Evolutionary conservation across 2,797 vertebrate genomes (phyloP), one percentile per base, ranked within the genome.

Genomic region (Mormyrus hasselquistii): DNA sequence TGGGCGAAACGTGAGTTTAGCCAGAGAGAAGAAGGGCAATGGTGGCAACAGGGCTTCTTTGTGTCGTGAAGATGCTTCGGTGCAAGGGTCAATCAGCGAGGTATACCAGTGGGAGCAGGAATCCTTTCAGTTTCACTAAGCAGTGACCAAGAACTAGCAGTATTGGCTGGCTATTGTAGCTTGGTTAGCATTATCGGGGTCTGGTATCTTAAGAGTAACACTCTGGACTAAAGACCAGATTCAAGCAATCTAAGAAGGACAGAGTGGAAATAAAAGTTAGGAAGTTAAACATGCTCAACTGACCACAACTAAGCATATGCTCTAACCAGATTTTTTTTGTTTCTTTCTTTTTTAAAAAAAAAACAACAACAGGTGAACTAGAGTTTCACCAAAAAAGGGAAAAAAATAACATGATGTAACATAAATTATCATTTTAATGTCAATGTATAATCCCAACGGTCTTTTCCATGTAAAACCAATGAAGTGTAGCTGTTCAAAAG

Each of bases 231-330:
- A 90, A 90, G 88, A 92, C 86, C 91, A 83, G 12, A 65, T 65
- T 65, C 3, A 29, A 29, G 62, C 3, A 90, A 90, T 89, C 88
- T 88, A 90, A 89, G 86, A 93, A 90, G 92, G 90, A 91, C 91
- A 91, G 87, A 79, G 16, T 79, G 34, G 34, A 82, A 73, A 90
- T 85, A 84, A 69, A 86, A 89, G 79, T 91, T 91, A 19, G 65
- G 12, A 73, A 73, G 53, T 57, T 57, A 57, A 57, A 57, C 55
- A 57, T 57, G 14, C 19, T 57, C 19, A n/a, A 6, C 14, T 57
- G 19, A n/a, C 14, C 14, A 19, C 55, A 57, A 57, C 14, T 57
- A 57, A 57, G 6, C 55, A 57, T n/a, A 57, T 57, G 14, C 4
- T 10, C 50, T 52, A 52, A 52, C 50, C 8, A 10, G 50, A 0